Conservation (phyloP, 2,797 vertebrate genomes). For the Sebastes minor region DNA sequence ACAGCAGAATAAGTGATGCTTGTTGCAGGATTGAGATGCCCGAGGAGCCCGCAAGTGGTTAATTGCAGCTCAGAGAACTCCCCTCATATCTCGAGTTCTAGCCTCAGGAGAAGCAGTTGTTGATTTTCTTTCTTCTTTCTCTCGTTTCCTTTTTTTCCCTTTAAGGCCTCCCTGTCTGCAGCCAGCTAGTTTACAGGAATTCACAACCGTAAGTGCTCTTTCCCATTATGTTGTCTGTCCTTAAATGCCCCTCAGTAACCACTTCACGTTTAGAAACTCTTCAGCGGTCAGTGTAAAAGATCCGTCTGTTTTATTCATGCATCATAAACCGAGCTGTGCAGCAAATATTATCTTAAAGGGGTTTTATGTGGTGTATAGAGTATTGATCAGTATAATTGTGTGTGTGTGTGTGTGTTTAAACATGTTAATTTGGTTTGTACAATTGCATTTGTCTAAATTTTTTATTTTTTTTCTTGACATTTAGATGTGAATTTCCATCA, state of each 20-base stretch:
- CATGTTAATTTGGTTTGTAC: neutral
- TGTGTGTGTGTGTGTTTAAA: neutral
- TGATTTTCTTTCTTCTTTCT: neutral
- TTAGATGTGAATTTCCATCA: slow-evolving; percentile 76
- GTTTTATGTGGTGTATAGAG: neutral
- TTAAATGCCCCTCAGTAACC: neutral
- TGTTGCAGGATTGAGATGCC: slow-evolving; percentile 1
- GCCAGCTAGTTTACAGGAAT: slow-evolving; percentile 77
- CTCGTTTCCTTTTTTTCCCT: slow-evolving; percentile 35
- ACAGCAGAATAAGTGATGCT: neutral
- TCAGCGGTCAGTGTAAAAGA: neutral
- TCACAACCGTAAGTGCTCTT: slow-evolving; percentile 83
- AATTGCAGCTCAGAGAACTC: slow-evolving; percentile 1
- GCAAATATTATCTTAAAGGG: neutral
- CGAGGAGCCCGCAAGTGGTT: slow-evolving; percentile 25
- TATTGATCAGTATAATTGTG: neutral
- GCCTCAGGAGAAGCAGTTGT: neutral
- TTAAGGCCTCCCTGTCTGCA: slow-evolving; percentile 82
- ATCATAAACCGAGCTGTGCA: neutral
- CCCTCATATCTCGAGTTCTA: neutral
- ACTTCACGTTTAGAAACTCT: neutral
- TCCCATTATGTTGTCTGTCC: neutral
- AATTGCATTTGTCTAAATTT: neutral
- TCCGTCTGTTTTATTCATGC: neutral
- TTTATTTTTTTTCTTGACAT: slow-evolving; percentile 17